These are phyloP conservation scores for Xyrichtys novacula DNA, from an alignment of 2,797 vertebrate genomes.

Conservation along the genomic window DNA sequence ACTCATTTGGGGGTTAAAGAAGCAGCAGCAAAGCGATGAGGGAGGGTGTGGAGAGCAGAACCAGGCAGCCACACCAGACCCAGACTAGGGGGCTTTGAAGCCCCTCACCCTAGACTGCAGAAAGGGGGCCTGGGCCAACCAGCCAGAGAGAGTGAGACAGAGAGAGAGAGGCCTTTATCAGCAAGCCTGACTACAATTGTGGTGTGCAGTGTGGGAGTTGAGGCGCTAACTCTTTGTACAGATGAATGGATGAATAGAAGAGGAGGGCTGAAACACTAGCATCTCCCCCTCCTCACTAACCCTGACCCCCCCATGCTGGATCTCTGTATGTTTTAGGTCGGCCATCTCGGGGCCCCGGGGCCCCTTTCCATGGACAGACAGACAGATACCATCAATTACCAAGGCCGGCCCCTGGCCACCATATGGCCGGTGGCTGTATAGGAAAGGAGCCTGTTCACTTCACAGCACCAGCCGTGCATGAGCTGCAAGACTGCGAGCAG, in stretches of 20 bases:
- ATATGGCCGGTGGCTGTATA: constrained; percentile 88
- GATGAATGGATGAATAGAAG: constrained; percentile 85
- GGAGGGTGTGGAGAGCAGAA: constrained; percentile 58
- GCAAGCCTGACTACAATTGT: constrained; percentile 75
- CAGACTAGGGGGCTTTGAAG: constrained; percentile 67
- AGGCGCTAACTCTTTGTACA: constrained; percentile 86
- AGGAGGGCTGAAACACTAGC: constrained; percentile 86
- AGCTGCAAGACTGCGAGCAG: constrained; percentile 76
- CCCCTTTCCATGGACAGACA: constrained; percentile 75
- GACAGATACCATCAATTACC: constrained; percentile 88
- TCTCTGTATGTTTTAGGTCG: constrained; percentile 81
- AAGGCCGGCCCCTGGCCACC: constrained; percentile 81
- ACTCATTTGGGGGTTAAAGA: constrained; percentile 70
- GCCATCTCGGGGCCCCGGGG: constrained; percentile 72
- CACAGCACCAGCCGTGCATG: constrained; percentile 76
- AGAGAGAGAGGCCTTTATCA: constrained; percentile 75
- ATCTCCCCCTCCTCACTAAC: constrained; percentile 69
- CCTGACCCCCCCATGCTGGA: constrained; percentile 61
- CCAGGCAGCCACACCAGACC: constrained; percentile 59
- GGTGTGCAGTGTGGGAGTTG: constrained; percentile 80
- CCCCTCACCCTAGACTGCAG: constrained; percentile 68
- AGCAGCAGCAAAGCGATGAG: constrained; percentile 57
- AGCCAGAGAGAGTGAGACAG: constrained; percentile 54
- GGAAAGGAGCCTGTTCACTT: constrained; percentile 75
- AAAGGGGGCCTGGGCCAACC: constrained; percentile 66